phyloP scores from a whole-genome alignment of 2,113 vertebrate genomes.

The Setophaga kirtlandii region DNA sequence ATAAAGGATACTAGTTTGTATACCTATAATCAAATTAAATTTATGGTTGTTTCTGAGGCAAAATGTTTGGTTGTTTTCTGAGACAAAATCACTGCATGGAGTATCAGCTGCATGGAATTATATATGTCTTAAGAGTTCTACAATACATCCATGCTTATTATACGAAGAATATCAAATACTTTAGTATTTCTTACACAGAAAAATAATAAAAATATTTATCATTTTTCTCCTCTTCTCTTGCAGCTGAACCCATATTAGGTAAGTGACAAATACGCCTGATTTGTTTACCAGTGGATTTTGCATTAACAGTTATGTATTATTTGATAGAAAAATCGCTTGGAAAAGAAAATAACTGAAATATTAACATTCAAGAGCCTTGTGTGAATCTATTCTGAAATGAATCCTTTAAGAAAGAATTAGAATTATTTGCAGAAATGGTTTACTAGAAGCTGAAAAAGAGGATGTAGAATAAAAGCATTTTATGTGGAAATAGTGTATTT shows the following conservation, averaged over 20 bases:
- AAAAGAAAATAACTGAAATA: not conserved
- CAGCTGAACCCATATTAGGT: not conserved
- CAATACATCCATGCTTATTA: not conserved
- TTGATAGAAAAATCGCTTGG: not conserved
- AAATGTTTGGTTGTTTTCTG: not conserved
- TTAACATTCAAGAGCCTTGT: not conserved
- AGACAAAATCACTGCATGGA: not conserved
- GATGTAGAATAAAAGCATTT: not conserved
- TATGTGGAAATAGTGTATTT: not conserved
- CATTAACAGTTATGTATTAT: not conserved
- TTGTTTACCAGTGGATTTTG: not conserved
- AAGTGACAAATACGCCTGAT: not conserved
- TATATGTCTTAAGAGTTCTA: not conserved
- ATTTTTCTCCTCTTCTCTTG: not conserved
- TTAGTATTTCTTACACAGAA: not conserved
- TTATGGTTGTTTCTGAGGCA: not conserved
- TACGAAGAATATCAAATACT: not conserved
- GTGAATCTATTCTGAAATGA: not conserved
- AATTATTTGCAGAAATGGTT: constrained; percentile 18
- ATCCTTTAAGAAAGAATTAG: not conserved
- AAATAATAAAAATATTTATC: not conserved
- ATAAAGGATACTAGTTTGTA: not conserved
- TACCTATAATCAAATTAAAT: not conserved
- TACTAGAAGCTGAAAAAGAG: not conserved
- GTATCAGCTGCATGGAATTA: not conserved